Base-by-base conservation (phyloP, 2,888 invertebrate genomes). In the Priocnemis perturbator region DNA sequence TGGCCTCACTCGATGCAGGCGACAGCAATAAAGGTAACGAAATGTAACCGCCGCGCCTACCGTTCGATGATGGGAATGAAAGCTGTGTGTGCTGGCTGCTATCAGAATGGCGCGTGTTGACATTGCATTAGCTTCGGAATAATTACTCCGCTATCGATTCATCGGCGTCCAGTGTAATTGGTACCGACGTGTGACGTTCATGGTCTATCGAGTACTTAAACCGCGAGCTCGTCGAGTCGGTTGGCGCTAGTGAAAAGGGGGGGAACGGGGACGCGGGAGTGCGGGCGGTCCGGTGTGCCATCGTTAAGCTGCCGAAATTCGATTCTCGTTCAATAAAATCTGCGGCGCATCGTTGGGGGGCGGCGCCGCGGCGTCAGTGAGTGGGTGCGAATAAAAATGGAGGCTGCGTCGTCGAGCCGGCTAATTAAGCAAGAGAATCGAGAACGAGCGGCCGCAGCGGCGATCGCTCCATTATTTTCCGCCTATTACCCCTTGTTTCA, bases 131-230 rank as follows among this genome's bases (percentile, higher is more conserved):
- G 68, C 77, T 67, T 64, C 67, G 72, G 72, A 79, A 81, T 81
- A 82, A 83, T 85, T 81, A 81, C 77, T 80, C 74, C 59, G 73
- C 74, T 79, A 79, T 82, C 81, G 81, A 81, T 83, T 37, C 81
- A 84, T 79, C 78, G 71, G 37, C 70, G 67, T 73, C 71, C 73
- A 71, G 72, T 74, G 71, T 81, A 78, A 78, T 78, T 78, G 77
- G 69, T 77, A 69, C 68, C 67, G 67, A 69, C 67, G 77, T 74
- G 79, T 19, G 50, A 19, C 19, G 50, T 37, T 19, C 50, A 50
- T 71, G 66, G 60, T 60, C 78, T 64, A 71, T 66, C 68, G 68
- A 65, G 60, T 56, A 73, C 78, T 78, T 78, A 78, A 78, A 76
- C 69, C 69, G 60, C 60, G 59, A 9, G 4, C 19, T 50, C 50